A percentile compares a stretch with the other conserved stretches of the same genome.
Evolutionary conservation across 2,888 invertebrate species (phyloP).

Genomic region (Julus scanicus): DNA sequence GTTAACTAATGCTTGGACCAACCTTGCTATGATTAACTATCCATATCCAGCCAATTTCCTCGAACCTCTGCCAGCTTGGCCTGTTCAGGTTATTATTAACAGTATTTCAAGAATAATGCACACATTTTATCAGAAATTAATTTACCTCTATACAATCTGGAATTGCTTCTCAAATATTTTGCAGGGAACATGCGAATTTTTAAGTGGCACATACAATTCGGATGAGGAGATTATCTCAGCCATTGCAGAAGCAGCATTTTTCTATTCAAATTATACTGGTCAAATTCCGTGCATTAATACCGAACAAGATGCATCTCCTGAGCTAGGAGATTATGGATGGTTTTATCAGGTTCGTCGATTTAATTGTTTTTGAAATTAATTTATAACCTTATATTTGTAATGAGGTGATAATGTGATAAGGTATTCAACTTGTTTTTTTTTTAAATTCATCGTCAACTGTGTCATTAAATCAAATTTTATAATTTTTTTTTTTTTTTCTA

Average conservation of each 20-base stretch:
- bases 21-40: constrained; percentile 95
- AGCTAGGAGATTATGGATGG: constrained; percentile 80
- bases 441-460: no score
- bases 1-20: constrained; percentile 78
- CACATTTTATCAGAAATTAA: no score
- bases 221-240: constrained; percentile 72
- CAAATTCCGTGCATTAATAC: constrained; percentile 76
- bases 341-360: constrained; percentile 76
- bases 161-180: constrained; percentile 56
- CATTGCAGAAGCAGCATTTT: constrained; percentile 76
- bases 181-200: constrained; percentile 70
- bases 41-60: constrained; percentile 89
- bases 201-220: constrained; percentile 67
- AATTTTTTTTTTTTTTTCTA: no score
- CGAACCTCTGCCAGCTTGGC: constrained; percentile 83
- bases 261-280: constrained; percentile 87
- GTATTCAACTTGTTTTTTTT: no score
- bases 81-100: constrained; percentile 72
- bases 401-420: no score
- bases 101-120: no score
- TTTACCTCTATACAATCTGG: no score
- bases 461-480: no score
- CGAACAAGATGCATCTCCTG: constrained; percentile 70
- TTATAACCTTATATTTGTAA: no score
- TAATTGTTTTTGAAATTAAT: neutral